Evolutionary conservation across 2,888 invertebrate species (phyloP).

Genomic region (Drosophila siamana): DNA sequence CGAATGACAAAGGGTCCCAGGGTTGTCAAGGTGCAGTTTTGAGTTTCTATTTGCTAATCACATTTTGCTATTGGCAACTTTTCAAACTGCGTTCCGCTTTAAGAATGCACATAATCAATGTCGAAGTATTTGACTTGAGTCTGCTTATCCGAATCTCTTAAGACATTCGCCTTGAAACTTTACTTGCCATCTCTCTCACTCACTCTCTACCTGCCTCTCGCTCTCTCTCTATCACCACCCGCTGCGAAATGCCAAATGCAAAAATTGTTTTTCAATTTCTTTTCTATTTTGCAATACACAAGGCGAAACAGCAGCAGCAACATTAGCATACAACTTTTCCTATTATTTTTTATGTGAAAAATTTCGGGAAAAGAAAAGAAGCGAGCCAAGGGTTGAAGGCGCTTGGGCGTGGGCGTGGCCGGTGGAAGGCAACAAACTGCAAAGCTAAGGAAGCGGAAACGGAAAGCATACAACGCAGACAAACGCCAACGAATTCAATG

Average conservation of each 20-base stretch:
- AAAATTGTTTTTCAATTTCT: conserved; percentile 78
- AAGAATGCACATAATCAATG: conserved; percentile 55
- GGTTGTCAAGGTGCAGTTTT: conserved; percentile 36
- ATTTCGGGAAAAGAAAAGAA: conserved; percentile 50
- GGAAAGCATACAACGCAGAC: conserved; percentile 79
- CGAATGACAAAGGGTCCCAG: conserved; percentile 4
- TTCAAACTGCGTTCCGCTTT: conserved; percentile 38
- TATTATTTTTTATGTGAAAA: conserved; percentile 80
- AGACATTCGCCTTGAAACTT: conserved; percentile 41
- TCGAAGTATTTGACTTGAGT: conserved; percentile 64
- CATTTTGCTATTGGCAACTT: conserved; percentile 46
- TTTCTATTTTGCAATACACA: conserved; percentile 67
- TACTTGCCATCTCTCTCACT: neutral
- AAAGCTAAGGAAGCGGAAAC: conserved; percentile 80
- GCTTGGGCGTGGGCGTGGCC: conserved; percentile 7
- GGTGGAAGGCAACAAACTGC: conserved; percentile 63
- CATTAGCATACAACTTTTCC: conserved; percentile 80
- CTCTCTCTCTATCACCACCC: conserved; percentile 11
- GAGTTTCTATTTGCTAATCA: conserved; percentile 40
- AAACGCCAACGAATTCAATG: conserved; percentile 71
- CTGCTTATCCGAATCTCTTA: conserved; percentile 51
- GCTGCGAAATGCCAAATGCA: conserved; percentile 63
- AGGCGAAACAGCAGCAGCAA: conserved; percentile 50
- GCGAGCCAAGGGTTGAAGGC: conserved; percentile 47
- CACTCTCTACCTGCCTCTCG: neutral